Conservation (phyloP, 2,797 vertebrate genomes). For the Amblyopsis hoosieri region DNA sequence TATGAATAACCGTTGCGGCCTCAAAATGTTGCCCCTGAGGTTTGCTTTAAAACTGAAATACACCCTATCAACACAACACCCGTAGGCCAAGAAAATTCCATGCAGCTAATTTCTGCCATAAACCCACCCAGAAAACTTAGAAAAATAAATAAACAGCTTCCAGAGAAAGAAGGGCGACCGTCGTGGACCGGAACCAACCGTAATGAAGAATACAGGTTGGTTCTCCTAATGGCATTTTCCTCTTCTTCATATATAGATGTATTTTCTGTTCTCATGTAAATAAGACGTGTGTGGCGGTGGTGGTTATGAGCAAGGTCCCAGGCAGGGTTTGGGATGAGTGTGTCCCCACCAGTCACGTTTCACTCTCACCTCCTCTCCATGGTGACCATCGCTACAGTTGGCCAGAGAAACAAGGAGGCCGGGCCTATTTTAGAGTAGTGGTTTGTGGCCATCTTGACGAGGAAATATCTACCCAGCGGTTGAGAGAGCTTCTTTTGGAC, state of each 20-base stretch:
- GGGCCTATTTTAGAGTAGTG: conserved; percentile 67
- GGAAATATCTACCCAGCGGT: conserved; percentile 78
- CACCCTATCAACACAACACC: conserved; percentile 68
- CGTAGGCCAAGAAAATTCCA: conserved; percentile 41
- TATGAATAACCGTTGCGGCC: conserved; percentile 66
- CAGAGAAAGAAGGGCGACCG: conserved; percentile 27
- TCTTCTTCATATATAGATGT: conserved; percentile 11
- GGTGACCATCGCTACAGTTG: conserved; percentile 46
- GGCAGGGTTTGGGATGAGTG: conserved; percentile 28
- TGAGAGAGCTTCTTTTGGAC: conserved; percentile 73
- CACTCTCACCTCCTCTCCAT: conserved; percentile 1
- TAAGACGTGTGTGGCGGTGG: conserved; percentile 25
- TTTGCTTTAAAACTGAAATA: conserved; percentile 69
- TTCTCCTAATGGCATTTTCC: conserved; percentile 1
- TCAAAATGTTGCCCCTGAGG: conserved; percentile 64
- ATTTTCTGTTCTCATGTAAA: too few relatives aligned
- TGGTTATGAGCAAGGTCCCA: conserved; percentile 38
- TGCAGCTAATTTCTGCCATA: conserved; percentile 54
- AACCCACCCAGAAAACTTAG: conserved; percentile 39
- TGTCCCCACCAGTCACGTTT: conserved; percentile 68
- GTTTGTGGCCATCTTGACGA: conserved; percentile 73
- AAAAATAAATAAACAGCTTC: conserved; percentile 65
- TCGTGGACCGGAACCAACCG: not conserved
- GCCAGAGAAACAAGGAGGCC: conserved; percentile 35
- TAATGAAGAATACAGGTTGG: conserved; percentile 32